Percentiles rank a stretch among this genome's conserved stretches.
phyloP scores from a whole-genome alignment of 2,113 vertebrate species.

The Ctenomys sociabilis region DNA sequence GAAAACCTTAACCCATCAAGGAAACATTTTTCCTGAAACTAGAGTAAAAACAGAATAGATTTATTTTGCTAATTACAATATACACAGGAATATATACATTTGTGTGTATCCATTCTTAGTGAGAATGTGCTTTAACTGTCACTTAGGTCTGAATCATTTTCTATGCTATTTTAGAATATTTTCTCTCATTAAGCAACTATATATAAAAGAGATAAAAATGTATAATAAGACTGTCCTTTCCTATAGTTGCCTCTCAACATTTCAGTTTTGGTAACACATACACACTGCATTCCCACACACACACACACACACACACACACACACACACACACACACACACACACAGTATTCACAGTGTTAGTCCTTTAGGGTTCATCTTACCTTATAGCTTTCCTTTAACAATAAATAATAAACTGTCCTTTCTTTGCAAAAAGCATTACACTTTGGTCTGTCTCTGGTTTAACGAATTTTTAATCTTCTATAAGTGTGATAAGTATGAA shows the following conservation, averaged over 20 bases:
- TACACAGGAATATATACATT: not conserved
- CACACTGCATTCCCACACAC: not conserved
- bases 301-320: not conserved
- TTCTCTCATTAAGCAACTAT: not conserved
- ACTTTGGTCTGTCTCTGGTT: slow-evolving; percentile 48
- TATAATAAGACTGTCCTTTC: not conserved
- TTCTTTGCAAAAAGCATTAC: slow-evolving; percentile 50
- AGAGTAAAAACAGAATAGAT: not conserved
- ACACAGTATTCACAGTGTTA: not conserved
- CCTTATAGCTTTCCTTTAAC: slow-evolving; percentile 37
- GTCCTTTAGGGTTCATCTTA: slow-evolving; percentile 45
- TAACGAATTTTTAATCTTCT: slow-evolving; percentile 63
- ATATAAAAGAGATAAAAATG: not conserved
- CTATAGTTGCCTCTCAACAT: not conserved
- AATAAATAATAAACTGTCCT: slow-evolving; percentile 65
- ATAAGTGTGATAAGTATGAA: slow-evolving; percentile 31
- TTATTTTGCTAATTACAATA: not conserved
- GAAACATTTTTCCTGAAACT: not conserved
- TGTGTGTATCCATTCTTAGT: not conserved
- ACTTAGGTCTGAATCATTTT: slow-evolving; percentile 9
- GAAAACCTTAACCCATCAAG: not conserved
- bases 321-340: not conserved
- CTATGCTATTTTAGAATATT: not conserved
- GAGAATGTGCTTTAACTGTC: not conserved
- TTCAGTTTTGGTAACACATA: not conserved